These are phyloP conservation scores for Mesochorus sp. DNA, from an alignment of 2,888 invertebrate genomes.

Conservation along the genomic window DNA sequence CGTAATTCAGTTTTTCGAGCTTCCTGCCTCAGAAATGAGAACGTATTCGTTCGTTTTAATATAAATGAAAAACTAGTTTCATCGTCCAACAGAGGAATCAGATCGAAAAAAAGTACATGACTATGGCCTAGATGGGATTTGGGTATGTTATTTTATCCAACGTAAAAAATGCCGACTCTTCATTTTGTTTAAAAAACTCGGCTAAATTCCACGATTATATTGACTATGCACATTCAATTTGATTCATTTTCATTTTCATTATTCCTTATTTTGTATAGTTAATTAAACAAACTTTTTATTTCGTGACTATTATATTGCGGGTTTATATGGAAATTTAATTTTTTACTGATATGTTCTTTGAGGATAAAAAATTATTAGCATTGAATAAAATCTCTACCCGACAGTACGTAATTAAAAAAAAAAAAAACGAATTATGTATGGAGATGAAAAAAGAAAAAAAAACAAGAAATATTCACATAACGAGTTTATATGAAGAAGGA, in stretches of 20 bases:
- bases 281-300: constrained; percentile 25
- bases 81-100: constrained; percentile 8
- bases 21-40: not conserved
- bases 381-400: constrained; percentile 17
- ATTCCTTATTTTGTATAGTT: too few species aligned
- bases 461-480: not conserved
- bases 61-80: constrained; percentile 18
- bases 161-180: constrained; percentile 2
- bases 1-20: constrained; percentile 23
- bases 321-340: not conserved
- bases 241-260: not conserved
- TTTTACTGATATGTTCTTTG: constrained; percentile 6
- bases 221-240: not conserved
- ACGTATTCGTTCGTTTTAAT: constrained; percentile 2
- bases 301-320: constrained; percentile 16
- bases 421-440: not conserved
- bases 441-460: not conserved
- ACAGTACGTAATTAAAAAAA: not conserved
- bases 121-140: constrained; percentile 12
- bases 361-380: not conserved
- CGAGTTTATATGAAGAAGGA: not conserved
- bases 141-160: constrained; percentile 3
- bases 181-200: constrained; percentile 1
- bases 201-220: not conserved
- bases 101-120: not conserved